Evolutionary conservation across 2,797 vertebrate genomes (phyloP), one percentile per base, ranked within the genome.

Genomic region (Chiroxiphia lanceolata): DNA sequence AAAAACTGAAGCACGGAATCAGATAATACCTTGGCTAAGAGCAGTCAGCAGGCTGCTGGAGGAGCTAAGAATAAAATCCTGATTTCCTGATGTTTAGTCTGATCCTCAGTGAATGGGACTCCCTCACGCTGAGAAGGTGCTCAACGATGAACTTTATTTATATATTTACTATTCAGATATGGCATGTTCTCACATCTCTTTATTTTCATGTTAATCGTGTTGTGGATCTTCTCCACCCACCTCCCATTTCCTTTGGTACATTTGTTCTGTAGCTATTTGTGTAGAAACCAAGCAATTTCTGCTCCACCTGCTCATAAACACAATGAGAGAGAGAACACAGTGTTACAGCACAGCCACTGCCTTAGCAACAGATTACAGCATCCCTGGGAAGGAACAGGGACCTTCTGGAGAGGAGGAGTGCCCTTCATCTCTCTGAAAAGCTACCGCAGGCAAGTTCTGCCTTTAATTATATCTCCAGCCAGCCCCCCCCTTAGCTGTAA

Each of bases 291-390:
- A 93, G 95, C 96, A 82, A 93, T 97, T 96, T 95, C 92, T 95
- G 91, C 91, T 95, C 96, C 94, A 96, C 97, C 97, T 96, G 96
- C 96, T 96, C 93, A 90, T 93, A 97, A 97, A 96, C 91, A 97
- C 95, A 96, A 96, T 83, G 95, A 90, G 90, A 67, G 89, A 82
- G 86, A 92, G 97, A 97, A 97, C 97, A 89, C 87, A 91, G 16
- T 97, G 95, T 97, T 95, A 96, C 95, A 91, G 96, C 92, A 75
- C 90, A 92, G 95, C 89, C 97, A 94, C 96, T 97, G 97, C 97
- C 97, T 97, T 97, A 97, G 97, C 96, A 97, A 97, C 96, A 95
- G 95, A 94, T 97, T 92, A 95, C 91, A 95, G 96, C 78, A 96
- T 96, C 77, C 42, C 95, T 65, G 95, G 87, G 89, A 95, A 95